Evolutionary conservation across 2,888 invertebrate species (phyloP).

Genomic region (Bhutanitis thaidina): DNA sequence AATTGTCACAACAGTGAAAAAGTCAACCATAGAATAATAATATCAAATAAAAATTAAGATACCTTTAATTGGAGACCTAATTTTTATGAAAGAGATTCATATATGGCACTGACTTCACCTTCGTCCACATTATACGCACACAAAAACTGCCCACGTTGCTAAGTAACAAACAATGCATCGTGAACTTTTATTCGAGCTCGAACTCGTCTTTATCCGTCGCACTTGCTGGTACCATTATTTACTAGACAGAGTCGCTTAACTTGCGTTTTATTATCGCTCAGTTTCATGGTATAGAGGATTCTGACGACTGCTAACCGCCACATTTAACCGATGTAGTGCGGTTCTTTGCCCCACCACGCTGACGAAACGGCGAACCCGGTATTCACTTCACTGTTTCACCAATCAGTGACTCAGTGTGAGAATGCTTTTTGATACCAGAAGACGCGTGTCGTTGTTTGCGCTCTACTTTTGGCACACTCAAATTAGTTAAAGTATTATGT

Average conservation of each 20-base stretch:
- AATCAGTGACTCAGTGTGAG: constrained; percentile 46
- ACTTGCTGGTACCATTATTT: constrained; percentile 21
- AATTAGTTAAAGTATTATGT: constrained; percentile 43
- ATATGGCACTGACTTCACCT: constrained; percentile 4
- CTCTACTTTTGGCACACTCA: constrained; percentile 43
- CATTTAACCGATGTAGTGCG: constrained; percentile 50
- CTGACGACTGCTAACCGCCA: constrained; percentile 29
- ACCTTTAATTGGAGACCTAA: too few relatives aligned
- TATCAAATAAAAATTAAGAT: too few relatives aligned
- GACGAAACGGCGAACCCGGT: constrained; percentile 24
- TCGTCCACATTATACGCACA: not conserved
- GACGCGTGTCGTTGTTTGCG: constrained; percentile 37
- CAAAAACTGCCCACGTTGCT: constrained; percentile 25
- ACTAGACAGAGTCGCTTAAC: not conserved
- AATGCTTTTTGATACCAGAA: constrained; percentile 39
- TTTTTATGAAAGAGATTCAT: too few relatives aligned
- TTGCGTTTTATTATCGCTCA: not conserved
- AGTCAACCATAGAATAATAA: too few relatives aligned
- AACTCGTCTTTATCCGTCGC: constrained; percentile 50
- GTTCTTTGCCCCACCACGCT: constrained; percentile 41
- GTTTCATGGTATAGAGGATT: constrained; percentile 24
- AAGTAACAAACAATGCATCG: constrained; percentile 20
- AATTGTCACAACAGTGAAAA: too few relatives aligned
- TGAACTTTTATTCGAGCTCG: constrained; percentile 51
- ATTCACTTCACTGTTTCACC: not conserved